phyloP scores from a whole-genome alignment of 2,113 vertebrate species.

The Odocoileus virginianus region DNA sequence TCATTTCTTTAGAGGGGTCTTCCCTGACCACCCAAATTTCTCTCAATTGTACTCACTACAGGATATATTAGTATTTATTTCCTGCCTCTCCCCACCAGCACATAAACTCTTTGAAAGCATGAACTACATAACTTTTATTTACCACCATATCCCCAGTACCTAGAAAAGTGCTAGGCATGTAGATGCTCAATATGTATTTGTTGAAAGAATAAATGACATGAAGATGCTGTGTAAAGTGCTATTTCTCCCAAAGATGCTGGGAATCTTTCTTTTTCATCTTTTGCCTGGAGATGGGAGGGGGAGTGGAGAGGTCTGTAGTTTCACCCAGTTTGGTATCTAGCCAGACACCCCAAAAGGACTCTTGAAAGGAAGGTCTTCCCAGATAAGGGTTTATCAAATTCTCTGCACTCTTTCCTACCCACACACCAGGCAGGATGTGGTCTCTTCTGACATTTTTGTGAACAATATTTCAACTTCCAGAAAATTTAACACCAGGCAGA shows the following conservation, averaged over 20 bases:
- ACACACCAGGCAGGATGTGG: neutral
- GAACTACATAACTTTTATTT: neutral
- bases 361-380: neutral
- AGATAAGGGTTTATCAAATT: constrained; percentile 62
- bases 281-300: neutral
- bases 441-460: neutral
- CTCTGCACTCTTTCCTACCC: constrained; percentile 4
- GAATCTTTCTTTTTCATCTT: neutral
- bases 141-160: neutral
- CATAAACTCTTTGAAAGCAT: neutral
- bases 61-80: neutral
- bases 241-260: neutral
- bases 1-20: neutral
- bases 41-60: neutral
- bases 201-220: neutral
- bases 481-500: neutral
- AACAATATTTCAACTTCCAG: neutral
- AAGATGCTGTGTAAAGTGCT: neutral
- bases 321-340: neutral
- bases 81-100: neutral
- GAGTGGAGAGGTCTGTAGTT: too few relatives aligned
- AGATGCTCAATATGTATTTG: neutral
- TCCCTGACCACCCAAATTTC: neutral
- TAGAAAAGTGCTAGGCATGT: neutral
- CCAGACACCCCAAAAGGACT: neutral